Evolutionary conservation across 2,113 vertebrate genomes (phyloP).

Genomic region (Paradoxurus hermaphroditus): DNA sequence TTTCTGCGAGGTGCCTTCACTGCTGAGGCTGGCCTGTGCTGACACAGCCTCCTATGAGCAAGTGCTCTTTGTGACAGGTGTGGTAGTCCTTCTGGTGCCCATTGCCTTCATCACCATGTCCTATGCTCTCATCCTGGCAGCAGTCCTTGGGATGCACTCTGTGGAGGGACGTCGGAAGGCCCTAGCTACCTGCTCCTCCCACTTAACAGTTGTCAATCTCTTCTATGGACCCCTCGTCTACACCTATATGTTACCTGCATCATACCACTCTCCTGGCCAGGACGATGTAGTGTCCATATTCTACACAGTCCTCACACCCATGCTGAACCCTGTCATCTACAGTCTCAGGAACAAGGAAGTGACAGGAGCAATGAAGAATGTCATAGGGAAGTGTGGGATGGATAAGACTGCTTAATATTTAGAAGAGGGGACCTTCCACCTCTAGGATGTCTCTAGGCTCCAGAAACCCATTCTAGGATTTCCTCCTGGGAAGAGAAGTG

Average conservation of each 20-base stretch:
- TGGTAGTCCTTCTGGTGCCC: conserved; percentile 49
- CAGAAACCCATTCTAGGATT: background rate
- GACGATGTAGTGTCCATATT: conserved; percentile 38
- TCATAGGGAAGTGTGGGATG: background rate
- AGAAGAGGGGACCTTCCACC: background rate
- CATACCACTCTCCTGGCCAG: conserved; percentile 41
- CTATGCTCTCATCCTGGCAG: conserved; percentile 21
- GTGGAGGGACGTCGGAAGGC: conserved; percentile 45
- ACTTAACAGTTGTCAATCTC: conserved; percentile 39
- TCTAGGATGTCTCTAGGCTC: background rate
- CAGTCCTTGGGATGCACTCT: conserved; percentile 25
- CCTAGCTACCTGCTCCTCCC: conserved; percentile 56
- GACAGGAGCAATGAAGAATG: conserved; percentile 40
- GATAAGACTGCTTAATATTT: background rate
- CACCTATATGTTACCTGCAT: conserved; percentile 49
- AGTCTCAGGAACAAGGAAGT: conserved; percentile 65
- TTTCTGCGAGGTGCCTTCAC: conserved; percentile 50
- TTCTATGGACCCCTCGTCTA: conserved; percentile 57
- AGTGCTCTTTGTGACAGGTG: conserved; percentile 23
- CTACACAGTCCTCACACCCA: conserved; percentile 50
- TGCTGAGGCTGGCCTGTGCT: conserved; percentile 54
- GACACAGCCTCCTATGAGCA: conserved; percentile 35
- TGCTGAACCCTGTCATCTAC: conserved; percentile 52
- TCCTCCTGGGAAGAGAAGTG: background rate
- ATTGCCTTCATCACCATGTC: conserved; percentile 44